These are phyloP conservation scores for Passer domesticus DNA, from an alignment of 2,113 vertebrate genomes.

Conservation along the genomic window DNA sequence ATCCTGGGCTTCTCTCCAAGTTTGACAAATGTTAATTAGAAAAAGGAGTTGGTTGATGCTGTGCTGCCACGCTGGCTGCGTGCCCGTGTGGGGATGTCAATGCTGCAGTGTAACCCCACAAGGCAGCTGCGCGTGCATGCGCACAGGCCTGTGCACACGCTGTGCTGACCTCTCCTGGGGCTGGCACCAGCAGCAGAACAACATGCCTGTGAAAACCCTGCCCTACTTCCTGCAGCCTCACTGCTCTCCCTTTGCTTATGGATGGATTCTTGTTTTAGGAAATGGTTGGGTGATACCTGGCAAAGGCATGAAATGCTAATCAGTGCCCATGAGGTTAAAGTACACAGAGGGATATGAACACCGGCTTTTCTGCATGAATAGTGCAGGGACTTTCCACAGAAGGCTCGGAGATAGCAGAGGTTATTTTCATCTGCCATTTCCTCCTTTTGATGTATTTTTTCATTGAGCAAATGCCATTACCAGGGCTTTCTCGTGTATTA, in stretches of 20 bases:
- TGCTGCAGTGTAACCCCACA: not conserved
- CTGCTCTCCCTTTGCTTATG: not conserved
- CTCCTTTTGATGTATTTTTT: not conserved
- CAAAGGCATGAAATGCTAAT: not conserved
- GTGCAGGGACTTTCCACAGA: not conserved
- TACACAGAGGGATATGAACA: not conserved
- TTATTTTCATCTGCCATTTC: not conserved
- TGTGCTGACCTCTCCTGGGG: not conserved
- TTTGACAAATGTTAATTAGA: constrained; percentile 37
- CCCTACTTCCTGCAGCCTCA: not conserved
- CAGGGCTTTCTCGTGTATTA: not conserved
- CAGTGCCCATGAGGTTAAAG: not conserved
- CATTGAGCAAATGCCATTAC: not conserved
- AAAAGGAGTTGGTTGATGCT: not conserved
- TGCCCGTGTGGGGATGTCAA: not conserved
- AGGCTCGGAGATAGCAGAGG: not conserved
- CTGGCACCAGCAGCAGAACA: not conserved
- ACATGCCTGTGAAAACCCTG: not conserved
- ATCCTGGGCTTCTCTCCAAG: constrained; percentile 34
- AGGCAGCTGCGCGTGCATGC: not conserved
- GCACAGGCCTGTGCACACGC: accelerated
- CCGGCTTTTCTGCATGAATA: not conserved
- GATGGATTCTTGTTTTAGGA: not conserved
- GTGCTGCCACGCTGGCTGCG: not conserved
- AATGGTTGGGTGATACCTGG: not conserved